Evolutionary conservation across 2,888 invertebrate genomes (phyloP), one percentile per base, ranked within the genome.

Genomic region (Poecilus cupreus): DNA sequence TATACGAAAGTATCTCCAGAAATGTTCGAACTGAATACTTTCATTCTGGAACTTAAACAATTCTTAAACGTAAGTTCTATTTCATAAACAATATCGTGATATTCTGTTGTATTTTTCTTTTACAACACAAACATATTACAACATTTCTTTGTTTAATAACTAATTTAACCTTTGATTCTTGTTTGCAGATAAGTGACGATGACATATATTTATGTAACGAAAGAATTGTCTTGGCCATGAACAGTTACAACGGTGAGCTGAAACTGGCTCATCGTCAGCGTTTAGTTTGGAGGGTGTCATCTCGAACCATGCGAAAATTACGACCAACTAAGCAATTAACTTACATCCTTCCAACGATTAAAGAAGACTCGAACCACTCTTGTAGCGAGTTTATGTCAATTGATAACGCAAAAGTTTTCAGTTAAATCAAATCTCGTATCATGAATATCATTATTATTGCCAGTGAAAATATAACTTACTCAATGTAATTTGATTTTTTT

Each of bases 201-300:
- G 93, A 93, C 82, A 93, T 95, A 85, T 90, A 91, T 83, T 87
- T 89, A 70, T 93, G 93, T 51, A 93, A 93, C 82, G 90, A 90
- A 84, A 91, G 92, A 82, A 93, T 94, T 51, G 91, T 92, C 24
- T 90, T 90, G 83, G 93, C 94, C 85, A 88, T 95, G 85, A 91
- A 92, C 70, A 93, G 93, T 82, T 96, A 96, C 89, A 94, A 95
- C 87, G 94, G 93, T 72, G 90, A 93, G 89, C 89, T 93, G 87
- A 91, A 94, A 90, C 90, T 93, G 83, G 92, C 92, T 26, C 92
- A 94, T 86, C 91, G 93, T 4, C 95, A 96, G 89, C 92, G 94
- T 76, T 92, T 96, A 83, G 93, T 94, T 83, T 96, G 96, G 96
- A 90, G 93, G 82, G 90, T 96, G 81, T 95, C 95, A 8, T 94